These are phyloP conservation scores for Philereme transversata DNA, from an alignment of 2,888 invertebrate genomes.

Conservation along the genomic window DNA sequence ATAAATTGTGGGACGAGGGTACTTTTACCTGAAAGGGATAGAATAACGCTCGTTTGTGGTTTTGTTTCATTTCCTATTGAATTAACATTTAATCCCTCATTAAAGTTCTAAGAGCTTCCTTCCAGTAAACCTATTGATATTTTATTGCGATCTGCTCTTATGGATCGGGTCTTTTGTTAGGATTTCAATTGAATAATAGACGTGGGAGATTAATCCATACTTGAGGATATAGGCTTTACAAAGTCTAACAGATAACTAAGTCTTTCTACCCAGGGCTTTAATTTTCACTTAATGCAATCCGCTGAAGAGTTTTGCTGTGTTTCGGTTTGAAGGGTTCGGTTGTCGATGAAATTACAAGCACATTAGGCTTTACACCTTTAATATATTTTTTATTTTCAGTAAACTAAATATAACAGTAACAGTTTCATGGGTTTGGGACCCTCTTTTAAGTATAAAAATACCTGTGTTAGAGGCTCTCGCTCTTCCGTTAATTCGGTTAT, in stretches of 20 bases:
- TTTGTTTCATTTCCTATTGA: slow-evolving; percentile 44
- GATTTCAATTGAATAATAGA: slow-evolving; percentile 1
- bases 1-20: slow-evolving; percentile 51
- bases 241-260: background rate
- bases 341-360: no score
- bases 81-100: slow-evolving; percentile 63
- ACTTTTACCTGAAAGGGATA: slow-evolving; percentile 46
- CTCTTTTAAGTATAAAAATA: no score
- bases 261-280: no score
- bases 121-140: slow-evolving; percentile 10
- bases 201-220: background rate
- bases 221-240: background rate
- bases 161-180: slow-evolving; percentile 13
- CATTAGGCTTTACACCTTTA: no score
- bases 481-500: no score
- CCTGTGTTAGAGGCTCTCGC: no score
- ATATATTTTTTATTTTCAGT: no score
- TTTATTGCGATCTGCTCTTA: slow-evolving; percentile 7
- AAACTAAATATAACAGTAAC: no score
- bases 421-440: no score
- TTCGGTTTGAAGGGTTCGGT: no score
- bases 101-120: slow-evolving; percentile 47
- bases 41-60: slow-evolving; percentile 56
- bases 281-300: no score
- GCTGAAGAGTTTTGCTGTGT: no score